Evolutionary conservation across 2,797 vertebrate species (phyloP).

Genomic region (Chaenodraco wilsoni): DNA sequence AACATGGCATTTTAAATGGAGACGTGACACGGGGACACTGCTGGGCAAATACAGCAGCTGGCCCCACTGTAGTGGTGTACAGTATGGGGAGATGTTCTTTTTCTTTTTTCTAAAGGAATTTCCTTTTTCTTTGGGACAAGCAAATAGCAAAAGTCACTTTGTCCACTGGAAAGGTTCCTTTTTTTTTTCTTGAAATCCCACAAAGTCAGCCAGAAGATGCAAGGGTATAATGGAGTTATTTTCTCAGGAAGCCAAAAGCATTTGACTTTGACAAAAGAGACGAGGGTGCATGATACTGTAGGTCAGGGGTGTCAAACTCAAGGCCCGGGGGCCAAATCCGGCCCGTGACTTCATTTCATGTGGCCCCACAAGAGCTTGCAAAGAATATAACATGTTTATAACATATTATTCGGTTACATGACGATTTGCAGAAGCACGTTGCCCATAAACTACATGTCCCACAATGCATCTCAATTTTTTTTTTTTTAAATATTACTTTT

Average conservation of each 20-base stretch:
- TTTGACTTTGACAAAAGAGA: background rate
- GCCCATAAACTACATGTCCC: no score
- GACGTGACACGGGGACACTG: conserved; percentile 56
- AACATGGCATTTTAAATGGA: conserved; percentile 75
- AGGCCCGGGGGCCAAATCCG: no score
- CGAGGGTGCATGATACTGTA: background rate
- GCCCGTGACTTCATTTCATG: no score
- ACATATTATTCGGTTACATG: no score
- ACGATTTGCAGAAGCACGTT: no score
- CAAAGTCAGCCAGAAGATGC: background rate
- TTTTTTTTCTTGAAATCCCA: background rate
- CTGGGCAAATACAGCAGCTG: conserved; percentile 44
- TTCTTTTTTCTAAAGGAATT: background rate
- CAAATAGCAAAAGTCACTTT: background rate
- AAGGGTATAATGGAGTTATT: background rate
- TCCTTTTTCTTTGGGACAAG: background rate
- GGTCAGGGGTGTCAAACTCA: no score
- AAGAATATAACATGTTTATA: no score
- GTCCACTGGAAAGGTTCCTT: background rate
- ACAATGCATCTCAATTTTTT: no score
- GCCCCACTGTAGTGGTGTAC: background rate
- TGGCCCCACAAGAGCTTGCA: no score
- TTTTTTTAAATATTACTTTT: no score
- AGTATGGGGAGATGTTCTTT: background rate
- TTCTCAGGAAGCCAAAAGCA: background rate